Conservation (phyloP, 2,888 invertebrate species). For the Diogma glabrata region DNA sequence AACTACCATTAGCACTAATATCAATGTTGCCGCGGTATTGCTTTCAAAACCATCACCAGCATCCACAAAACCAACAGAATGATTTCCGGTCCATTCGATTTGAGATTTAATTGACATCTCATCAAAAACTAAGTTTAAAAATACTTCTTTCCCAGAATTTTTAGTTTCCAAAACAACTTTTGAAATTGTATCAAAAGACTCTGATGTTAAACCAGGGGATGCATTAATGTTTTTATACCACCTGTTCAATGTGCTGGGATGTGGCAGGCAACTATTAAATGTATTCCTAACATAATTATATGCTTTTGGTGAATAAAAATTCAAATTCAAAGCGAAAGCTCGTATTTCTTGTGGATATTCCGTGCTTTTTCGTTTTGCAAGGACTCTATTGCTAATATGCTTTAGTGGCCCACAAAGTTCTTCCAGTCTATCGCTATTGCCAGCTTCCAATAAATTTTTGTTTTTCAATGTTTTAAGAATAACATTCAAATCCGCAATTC, state of each 20-base stretch:
- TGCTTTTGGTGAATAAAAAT: not conserved
- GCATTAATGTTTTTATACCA: not conserved
- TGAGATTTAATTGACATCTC: not conserved
- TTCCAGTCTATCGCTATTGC: not conserved
- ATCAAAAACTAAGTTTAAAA: not conserved
- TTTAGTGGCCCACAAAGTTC: not conserved
- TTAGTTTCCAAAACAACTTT: not conserved
- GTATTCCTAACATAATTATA: not conserved
- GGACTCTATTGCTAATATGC: not conserved
- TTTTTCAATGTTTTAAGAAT: too few relatives aligned
- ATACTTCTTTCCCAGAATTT: not conserved
- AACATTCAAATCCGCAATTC: too few relatives aligned
- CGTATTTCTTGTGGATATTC: not conserved
- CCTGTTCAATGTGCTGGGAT: not conserved
- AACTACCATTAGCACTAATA: not conserved
- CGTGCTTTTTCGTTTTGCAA: not conserved
- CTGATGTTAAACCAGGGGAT: not conserved
- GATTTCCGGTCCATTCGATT: not conserved
- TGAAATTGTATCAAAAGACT: not conserved
- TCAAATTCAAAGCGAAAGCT: not conserved
- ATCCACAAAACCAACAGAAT: not conserved
- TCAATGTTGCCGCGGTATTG: not conserved
- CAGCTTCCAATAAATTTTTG: constrained; percentile 1
- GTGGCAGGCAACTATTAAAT: not conserved
- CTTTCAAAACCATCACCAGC: not conserved